Conservation (phyloP, 1,140 invertebrate species). For the Sinonovacula constricta region DNA sequence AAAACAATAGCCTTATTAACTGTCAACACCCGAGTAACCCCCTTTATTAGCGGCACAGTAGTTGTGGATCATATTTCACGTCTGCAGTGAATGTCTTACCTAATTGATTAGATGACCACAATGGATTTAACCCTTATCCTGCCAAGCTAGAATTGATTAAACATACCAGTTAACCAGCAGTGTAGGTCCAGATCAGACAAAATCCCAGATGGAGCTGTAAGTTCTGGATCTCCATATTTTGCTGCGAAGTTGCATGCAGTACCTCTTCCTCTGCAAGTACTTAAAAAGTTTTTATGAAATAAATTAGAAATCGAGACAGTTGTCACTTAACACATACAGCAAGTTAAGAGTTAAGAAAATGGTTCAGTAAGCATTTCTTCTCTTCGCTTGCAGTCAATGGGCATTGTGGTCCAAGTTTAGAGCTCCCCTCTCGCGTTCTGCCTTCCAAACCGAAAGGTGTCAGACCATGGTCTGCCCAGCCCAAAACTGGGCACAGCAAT, state of each 20-base stretch:
- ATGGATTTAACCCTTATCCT: too few relatives aligned
- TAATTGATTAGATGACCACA: too few relatives aligned
- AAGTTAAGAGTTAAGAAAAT: neutral
- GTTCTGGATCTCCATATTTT: neutral
- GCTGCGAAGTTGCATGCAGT: neutral
- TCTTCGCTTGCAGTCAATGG: too few relatives aligned
- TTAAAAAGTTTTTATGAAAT: neutral
- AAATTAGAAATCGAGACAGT: neutral
- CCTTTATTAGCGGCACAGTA: too few relatives aligned
- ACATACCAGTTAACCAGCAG: too few relatives aligned
- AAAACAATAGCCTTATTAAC: too few relatives aligned
- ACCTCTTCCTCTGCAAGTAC: neutral
- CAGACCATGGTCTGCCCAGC: constrained; percentile 62
- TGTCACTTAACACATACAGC: neutral
- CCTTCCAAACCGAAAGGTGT: constrained; percentile 36
- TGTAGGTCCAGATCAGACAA: too few relatives aligned
- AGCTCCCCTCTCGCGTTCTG: constrained; percentile 34
- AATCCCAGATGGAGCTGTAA: neutral
- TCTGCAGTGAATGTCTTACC: too few relatives aligned
- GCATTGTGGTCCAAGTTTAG: constrained; percentile 24
- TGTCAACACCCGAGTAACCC: too few relatives aligned
- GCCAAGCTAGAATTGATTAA: too few relatives aligned
- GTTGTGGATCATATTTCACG: too few relatives aligned
- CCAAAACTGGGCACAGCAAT: constrained; percentile 41
- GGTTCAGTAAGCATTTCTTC: neutral